phyloP scores from a whole-genome alignment of 2,113 vertebrate species.

The Pelvicachromis taeniatus region DNA sequence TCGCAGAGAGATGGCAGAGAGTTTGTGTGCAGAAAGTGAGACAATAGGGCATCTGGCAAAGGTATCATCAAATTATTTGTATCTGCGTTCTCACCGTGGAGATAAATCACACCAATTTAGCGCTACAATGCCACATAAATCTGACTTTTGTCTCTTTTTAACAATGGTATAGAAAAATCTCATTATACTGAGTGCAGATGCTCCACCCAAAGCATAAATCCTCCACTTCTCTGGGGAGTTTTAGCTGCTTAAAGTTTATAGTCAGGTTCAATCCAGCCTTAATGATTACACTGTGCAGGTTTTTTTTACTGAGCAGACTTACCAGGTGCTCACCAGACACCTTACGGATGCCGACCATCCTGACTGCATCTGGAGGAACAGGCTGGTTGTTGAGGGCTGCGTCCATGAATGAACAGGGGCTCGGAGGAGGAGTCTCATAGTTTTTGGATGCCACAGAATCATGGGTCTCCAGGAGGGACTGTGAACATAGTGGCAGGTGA shows the following conservation, averaged over 20 bases:
- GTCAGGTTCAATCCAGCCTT: background rate
- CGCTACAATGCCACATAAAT: background rate
- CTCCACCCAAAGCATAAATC: conserved; percentile 14
- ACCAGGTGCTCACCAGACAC: conserved; percentile 92
- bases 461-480: conserved; percentile 94
- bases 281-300: background rate
- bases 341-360: conserved; percentile 96
- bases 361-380: conserved; percentile 87
- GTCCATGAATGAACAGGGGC: conserved; percentile 84
- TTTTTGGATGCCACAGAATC: conserved; percentile 95
- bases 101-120: background rate
- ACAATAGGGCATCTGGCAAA: background rate
- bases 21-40: background rate
- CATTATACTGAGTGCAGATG: conserved; percentile 9
- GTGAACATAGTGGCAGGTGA: background rate
- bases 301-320: conserved; percentile 28
- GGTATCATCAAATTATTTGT: background rate
- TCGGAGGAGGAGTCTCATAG: conserved; percentile 88
- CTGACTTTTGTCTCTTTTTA: background rate
- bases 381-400: conserved; percentile 86
- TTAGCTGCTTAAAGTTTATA: background rate
- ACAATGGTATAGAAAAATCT: background rate
- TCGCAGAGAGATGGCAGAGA: background rate
- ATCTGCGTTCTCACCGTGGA: background rate
- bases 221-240: background rate